A percentile compares a stretch with the other conserved stretches of the same genome.
These are phyloP conservation scores for Cyphomyrmex costatus DNA, from an alignment of 1,140 invertebrate genomes.

Conservation along the genomic window DNA sequence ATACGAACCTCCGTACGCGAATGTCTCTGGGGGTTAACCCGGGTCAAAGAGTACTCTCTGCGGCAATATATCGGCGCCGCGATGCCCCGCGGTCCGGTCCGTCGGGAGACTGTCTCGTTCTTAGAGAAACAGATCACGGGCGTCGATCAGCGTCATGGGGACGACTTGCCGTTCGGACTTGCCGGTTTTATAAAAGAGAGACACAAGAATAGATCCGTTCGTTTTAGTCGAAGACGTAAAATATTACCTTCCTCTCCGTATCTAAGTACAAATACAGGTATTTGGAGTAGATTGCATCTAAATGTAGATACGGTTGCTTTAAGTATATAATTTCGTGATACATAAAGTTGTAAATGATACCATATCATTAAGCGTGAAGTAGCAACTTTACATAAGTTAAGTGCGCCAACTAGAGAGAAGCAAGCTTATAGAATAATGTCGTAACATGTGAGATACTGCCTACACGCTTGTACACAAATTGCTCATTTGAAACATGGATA, in stretches of 20 bases:
- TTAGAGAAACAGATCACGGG: constrained; percentile 75
- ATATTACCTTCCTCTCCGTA: background rate
- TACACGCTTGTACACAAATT: constrained; percentile 19
- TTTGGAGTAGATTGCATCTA: background rate
- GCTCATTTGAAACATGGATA: constrained; percentile 15
- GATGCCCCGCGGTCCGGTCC: constrained; percentile 39
- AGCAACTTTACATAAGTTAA: constrained; percentile 20
- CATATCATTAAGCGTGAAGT: constrained; percentile 21
- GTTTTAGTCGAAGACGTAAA: constrained; percentile 6
- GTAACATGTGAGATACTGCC: constrained; percentile 31
- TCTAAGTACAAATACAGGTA: background rate
- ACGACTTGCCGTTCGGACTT: constrained; percentile 61
- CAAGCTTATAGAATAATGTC: constrained; percentile 25
- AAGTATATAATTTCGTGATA: constrained; percentile 3
- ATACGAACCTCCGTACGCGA: constrained; percentile 68
- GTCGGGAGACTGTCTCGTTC: constrained; percentile 67
- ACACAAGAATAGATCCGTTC: constrained; percentile 26
- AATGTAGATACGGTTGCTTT: constrained; percentile 5
- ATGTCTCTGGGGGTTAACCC: constrained; percentile 71
- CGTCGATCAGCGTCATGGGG: constrained; percentile 71
- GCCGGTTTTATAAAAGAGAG: constrained; percentile 21
- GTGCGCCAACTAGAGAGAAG: constrained; percentile 12
- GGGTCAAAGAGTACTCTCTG: constrained; percentile 73
- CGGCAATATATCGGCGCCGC: constrained; percentile 62
- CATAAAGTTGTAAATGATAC: constrained; percentile 16